Evolutionary conservation across 2,113 vertebrate genomes (phyloP), one percentile per base, ranked within the genome.

Genomic region (Plotosus lineatus): DNA sequence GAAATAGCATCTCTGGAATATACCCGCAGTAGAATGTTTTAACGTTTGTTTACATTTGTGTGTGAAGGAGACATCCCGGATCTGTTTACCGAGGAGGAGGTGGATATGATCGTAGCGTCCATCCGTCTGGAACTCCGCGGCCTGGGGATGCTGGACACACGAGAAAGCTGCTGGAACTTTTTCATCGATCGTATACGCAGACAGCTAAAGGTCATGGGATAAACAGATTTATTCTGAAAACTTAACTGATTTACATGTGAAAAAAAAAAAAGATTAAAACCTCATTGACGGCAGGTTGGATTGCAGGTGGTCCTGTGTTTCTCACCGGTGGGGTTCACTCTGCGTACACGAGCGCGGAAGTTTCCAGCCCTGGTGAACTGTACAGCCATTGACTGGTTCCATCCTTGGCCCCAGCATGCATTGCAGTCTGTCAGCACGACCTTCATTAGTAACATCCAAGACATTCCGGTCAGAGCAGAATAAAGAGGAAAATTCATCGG

Each of bases 141-240:
- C 40, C 85, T 94, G 69, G 87, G 89, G 58, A 82, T 93, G 72
- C 86, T 89, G 76, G 92, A 91, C 86, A 92, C 86, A 26, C 91
- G 92, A 86, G 92, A 95, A 82, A 95, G 93, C 84, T 90, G 78
- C 86, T 92, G 90, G 90, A 89, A 89, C 75, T 94, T 92, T 89
- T 97, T 95, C 83, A 94, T 93, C 75, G 93, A 94, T 6, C 83
- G 94, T 82, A 94, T 94, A 87, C 91, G 88, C 81, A 88, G 91
- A 72, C 91, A 95, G 77, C 91, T 95, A 75, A 95, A 95, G 87
- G 91, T 95, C 17, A 14, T 11, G 11, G 17, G 28, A 15, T 19
- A 14, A 51, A 23, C 33, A 12, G 26, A 3, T 46, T 26, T 0
- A 66, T 40, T 11, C 17, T 5, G 9, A 21, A 26, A 50, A 46